Conservation (phyloP, 2,113 vertebrate genomes). For the Equus przewalskii region DNA sequence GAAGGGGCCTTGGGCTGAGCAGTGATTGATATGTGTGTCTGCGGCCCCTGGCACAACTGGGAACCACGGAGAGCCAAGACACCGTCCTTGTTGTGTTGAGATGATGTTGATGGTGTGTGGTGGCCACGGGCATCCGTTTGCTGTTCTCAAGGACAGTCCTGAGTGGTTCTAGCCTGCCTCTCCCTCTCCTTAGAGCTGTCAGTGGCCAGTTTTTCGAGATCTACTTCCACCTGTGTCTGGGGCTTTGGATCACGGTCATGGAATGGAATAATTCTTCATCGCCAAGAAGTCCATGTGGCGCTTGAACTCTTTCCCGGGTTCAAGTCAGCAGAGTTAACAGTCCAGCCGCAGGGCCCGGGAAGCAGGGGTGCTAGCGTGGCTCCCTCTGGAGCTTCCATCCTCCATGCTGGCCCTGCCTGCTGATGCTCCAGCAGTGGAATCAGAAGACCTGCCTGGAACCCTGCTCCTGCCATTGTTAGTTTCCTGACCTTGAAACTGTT, state of each 20-base stretch:
- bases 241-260: not conserved
- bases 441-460: not conserved
- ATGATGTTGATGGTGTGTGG: not conserved
- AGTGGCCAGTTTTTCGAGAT: not conserved
- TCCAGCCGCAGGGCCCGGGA: accelerated
- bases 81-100: not conserved
- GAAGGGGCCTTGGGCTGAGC: not conserved
- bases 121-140: not conserved
- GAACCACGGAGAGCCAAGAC: not conserved
- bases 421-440: accelerated
- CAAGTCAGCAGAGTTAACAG: not conserved
- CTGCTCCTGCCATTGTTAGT: accelerated
- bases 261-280: not conserved
- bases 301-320: not conserved
- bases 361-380: accelerated
- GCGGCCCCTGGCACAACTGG: not conserved
- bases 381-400: accelerated
- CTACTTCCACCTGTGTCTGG: not conserved
- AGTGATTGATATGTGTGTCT: accelerated
- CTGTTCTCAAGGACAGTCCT: accelerated
- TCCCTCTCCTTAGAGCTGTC: not conserved
- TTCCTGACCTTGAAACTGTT: not conserved
- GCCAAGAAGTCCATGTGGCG: not conserved
- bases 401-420: not conserved
- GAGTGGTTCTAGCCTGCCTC: not conserved